Evolutionary conservation across 2,888 invertebrate genomes (phyloP).

Genomic region (Himalopsyche anomala): DNA sequence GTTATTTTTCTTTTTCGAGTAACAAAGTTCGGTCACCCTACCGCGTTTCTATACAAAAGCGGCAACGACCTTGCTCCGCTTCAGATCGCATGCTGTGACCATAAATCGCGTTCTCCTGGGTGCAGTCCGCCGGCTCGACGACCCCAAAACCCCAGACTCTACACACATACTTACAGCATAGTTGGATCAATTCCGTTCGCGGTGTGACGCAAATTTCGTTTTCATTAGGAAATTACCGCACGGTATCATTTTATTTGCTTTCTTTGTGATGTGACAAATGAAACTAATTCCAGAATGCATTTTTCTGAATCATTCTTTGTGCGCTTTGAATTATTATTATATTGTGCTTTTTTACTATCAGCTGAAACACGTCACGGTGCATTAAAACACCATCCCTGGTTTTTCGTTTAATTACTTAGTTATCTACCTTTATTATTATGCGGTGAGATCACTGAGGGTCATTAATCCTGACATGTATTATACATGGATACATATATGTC

Average conservation of each 20-base stretch:
- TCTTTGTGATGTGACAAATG: not conserved
- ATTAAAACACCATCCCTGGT: not conserved
- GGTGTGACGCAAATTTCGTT: no score
- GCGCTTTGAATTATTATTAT: not conserved
- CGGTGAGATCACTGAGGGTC: not conserved
- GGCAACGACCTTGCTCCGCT: constrained; percentile 46
- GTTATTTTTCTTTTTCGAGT: not conserved
- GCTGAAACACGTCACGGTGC: not conserved
- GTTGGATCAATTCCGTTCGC: no score
- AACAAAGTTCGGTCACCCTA: constrained; percentile 49
- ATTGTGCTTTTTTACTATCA: not conserved
- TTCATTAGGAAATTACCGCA: not conserved
- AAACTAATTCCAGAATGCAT: not conserved
- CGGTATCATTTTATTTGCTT: not conserved
- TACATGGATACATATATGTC: no score
- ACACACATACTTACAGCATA: no score
- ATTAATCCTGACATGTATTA: not conserved
- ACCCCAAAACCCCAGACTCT: constrained; percentile 45
- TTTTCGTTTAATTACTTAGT: not conserved
- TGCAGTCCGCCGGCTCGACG: constrained; percentile 13
- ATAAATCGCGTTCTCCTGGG: constrained; percentile 45
- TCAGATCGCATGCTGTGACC: constrained; percentile 48
- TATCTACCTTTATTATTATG: not conserved
- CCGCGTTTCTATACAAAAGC: constrained; percentile 5
- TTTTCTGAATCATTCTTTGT: not conserved